These are phyloP conservation scores for Lycia hirtaria DNA, from an alignment of 2,888 invertebrate genomes.

Conservation along the genomic window DNA sequence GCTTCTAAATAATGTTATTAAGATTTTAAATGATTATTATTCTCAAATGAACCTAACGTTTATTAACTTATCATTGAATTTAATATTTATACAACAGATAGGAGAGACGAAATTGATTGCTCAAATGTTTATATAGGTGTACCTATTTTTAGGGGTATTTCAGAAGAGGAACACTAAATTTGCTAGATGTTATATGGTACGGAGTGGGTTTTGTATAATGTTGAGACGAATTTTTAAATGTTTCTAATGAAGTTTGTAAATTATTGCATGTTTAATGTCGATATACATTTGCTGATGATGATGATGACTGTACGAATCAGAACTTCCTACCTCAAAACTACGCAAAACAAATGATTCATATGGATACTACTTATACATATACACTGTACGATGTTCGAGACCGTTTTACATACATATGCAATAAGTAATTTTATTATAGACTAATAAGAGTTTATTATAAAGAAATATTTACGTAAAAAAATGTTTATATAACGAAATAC, in stretches of 20 bases:
- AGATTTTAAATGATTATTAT: constrained; percentile 59
- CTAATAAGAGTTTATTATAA: constrained; percentile 81
- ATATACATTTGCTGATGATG: constrained; percentile 50
- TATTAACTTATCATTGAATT: constrained; percentile 77
- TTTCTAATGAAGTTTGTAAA: constrained; percentile 61
- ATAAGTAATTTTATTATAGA: constrained; percentile 77
- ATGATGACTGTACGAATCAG: constrained; percentile 50
- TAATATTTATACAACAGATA: constrained; percentile 82
- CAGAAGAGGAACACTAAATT: constrained; percentile 80
- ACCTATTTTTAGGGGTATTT: constrained; percentile 82
- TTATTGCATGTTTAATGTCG: constrained; percentile 44
- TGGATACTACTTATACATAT: constrained; percentile 58
- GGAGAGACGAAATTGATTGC: constrained; percentile 84
- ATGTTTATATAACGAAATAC: constrained; percentile 66
- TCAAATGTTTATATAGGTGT: constrained; percentile 83
- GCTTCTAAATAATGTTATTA: constrained; percentile 74
- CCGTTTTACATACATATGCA: constrained; percentile 74
- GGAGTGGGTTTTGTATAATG: constrained; percentile 80
- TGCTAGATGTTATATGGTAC: constrained; percentile 77
- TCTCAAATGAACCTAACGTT: constrained; percentile 72
- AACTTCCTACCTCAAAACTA: constrained; percentile 84
- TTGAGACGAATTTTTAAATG: constrained; percentile 81
- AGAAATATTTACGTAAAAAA: constrained; percentile 79
- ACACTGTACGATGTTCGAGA: constrained; percentile 66
- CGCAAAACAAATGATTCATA: constrained; percentile 75